A percentile compares a stretch with the other conserved stretches of the same genome.
phyloP scores from a whole-genome alignment of 2,113 vertebrate genomes.

The Podarcis raffonei region DNA sequence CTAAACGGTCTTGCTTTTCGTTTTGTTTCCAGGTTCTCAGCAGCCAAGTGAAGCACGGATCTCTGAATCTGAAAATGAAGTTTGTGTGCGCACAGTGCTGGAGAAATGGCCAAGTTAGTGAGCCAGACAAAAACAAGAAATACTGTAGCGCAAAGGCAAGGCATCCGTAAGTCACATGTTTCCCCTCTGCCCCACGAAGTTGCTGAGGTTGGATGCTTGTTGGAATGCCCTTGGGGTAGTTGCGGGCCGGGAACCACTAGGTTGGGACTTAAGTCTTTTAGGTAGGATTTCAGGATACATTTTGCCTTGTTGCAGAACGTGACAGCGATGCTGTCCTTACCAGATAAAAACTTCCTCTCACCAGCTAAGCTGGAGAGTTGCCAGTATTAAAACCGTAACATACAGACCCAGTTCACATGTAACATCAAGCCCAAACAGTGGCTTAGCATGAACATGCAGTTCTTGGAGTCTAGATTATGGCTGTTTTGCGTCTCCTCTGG shows the following conservation, averaged over 20 bases:
- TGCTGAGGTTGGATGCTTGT: not conserved
- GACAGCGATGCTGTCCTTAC: not conserved
- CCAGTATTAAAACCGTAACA: not conserved
- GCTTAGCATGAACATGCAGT: no score
- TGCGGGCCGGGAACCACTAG: accelerated
- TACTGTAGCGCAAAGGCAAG: constrained; percentile 97
- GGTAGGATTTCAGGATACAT: not conserved
- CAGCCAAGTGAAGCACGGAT: constrained; percentile 82
- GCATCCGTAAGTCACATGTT: constrained; percentile 86
- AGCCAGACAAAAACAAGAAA: constrained; percentile 95
- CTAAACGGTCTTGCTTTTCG: constrained; percentile 35
- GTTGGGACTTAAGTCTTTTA: not conserved
- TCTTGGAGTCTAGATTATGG: no score
- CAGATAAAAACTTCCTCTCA: not conserved
- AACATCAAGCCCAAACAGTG: no score
- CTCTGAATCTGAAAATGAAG: constrained; percentile 93
- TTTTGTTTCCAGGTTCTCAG: constrained; percentile 76
- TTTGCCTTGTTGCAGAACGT: not conserved
- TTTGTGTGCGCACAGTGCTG: constrained; percentile 96
- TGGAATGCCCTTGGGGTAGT: not conserved
- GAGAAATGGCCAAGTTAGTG: constrained; percentile 93
- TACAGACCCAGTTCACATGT: no score
- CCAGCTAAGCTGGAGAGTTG: not conserved
- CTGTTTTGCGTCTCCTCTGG: no score
- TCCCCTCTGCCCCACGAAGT: not conserved